Conservation (phyloP, 2,797 vertebrate species). For the Tachyglossus aculeatus region DNA sequence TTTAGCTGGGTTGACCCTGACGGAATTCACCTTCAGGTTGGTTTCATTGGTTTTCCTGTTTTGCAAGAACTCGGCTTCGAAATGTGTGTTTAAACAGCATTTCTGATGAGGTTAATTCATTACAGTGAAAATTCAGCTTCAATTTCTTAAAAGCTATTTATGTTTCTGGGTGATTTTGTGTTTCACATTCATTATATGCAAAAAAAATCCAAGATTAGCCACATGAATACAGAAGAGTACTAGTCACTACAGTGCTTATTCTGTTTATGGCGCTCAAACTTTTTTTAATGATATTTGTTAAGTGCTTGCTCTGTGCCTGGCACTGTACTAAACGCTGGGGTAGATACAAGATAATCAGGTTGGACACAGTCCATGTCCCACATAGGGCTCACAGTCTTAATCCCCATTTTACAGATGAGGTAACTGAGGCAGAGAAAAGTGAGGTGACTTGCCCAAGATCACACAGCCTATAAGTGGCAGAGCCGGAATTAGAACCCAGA, state of each 20-base stretch:
- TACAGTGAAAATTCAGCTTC: conserved; percentile 7
- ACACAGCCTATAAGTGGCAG: too few species aligned
- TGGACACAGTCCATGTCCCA: too few species aligned
- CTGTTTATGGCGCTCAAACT: background rate
- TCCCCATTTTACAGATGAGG: too few species aligned
- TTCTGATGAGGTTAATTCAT: conserved; percentile 4
- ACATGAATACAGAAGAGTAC: background rate
- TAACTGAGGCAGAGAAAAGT: too few species aligned
- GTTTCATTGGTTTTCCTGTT: background rate
- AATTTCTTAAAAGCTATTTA: background rate
- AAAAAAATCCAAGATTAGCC: background rate
- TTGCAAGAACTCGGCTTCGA: background rate
- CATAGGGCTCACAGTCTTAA: too few species aligned
- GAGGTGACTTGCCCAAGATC: too few species aligned
- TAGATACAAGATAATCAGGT: too few species aligned
- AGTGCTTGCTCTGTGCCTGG: too few species aligned
- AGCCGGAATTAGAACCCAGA: too few species aligned
- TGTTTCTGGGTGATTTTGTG: conserved; percentile 22
- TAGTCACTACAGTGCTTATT: background rate
- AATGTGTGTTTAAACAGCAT: background rate
- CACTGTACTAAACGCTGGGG: too few species aligned
- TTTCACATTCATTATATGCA: conserved; percentile 4
- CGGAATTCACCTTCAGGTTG: background rate
- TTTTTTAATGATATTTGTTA: too few species aligned
- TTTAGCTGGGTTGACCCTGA: conserved; percentile 6